Evolutionary conservation across 2,797 vertebrate genomes (phyloP).

Genomic region (Ammospiza maritima): DNA sequence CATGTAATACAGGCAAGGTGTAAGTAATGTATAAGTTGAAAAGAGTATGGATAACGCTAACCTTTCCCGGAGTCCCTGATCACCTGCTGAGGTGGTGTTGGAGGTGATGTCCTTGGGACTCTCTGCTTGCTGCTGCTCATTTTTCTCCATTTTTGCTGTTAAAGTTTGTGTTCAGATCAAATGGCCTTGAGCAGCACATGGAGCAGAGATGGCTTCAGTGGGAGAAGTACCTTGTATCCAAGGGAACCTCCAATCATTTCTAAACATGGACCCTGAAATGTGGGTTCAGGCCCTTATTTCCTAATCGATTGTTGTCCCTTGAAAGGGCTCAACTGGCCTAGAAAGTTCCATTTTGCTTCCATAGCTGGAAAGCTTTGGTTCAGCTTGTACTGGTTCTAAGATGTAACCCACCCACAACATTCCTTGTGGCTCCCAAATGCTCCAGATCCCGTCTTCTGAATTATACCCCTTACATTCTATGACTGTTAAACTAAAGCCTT

Average conservation of each 20-base stretch:
- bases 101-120: not conserved
- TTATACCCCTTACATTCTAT: not conserved
- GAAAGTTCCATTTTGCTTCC: not conserved
- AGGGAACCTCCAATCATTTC: not conserved
- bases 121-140: rapidly evolving
- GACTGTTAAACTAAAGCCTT: not conserved
- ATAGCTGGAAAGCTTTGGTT: not conserved
- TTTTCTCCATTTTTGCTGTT: not conserved
- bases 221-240: not conserved
- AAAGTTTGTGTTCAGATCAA: not conserved
- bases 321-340: not conserved
- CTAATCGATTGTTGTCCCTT: not conserved
- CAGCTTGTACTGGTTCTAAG: not conserved
- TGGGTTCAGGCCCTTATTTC: not conserved
- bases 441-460: not conserved
- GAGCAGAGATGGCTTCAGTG: not conserved
- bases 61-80: too few species aligned
- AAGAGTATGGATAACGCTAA: rapidly evolving
- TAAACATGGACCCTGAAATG: not conserved
- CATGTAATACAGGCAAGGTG: rapidly evolving
- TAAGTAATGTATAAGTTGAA: not conserved
- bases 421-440: not conserved
- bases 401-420: not conserved
- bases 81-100: not conserved
- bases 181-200: not conserved